Evolutionary conservation across 2,888 invertebrate species (phyloP).

Genomic region (Lasiommata megera): DNA sequence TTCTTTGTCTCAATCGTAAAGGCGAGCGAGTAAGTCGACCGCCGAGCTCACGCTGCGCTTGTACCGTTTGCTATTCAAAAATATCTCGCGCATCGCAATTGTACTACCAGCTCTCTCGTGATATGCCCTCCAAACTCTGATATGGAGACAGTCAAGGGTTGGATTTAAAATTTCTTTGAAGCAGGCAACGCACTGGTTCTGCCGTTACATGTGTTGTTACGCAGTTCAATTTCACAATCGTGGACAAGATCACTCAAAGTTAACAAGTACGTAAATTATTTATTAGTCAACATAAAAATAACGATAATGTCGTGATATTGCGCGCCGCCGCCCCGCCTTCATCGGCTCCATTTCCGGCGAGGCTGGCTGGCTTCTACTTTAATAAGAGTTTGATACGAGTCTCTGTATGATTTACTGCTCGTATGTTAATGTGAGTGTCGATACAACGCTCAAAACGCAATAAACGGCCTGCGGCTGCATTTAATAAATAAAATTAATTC

Average conservation of each 20-base stretch:
- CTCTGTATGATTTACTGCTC: constrained; percentile 3
- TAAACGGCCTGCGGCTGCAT: not conserved
- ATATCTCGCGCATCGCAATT: too few relatives aligned
- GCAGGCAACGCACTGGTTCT: too few relatives aligned
- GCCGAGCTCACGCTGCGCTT: too few relatives aligned
- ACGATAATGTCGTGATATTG: not conserved
- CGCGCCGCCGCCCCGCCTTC: not conserved
- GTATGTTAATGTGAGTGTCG: not conserved
- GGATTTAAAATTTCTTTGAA: too few relatives aligned
- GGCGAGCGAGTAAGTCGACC: too few relatives aligned
- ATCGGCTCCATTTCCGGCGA: constrained; percentile 1
- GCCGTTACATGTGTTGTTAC: not conserved
- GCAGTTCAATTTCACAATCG: not conserved
- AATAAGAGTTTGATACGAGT: constrained; percentile 1
- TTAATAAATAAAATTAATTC: not conserved
- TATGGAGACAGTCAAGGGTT: too few relatives aligned
- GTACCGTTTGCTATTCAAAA: too few relatives aligned
- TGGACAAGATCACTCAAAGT: not conserved
- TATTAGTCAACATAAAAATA: not conserved
- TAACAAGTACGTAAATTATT: not conserved
- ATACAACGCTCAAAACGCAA: not conserved
- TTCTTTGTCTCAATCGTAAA: too few relatives aligned
- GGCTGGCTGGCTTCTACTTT: not conserved
- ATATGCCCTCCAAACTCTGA: too few relatives aligned
- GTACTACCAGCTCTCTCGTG: too few relatives aligned